phyloP scores from a whole-genome alignment of 2,888 invertebrate species.

The Drosophila austrosaltans region DNA sequence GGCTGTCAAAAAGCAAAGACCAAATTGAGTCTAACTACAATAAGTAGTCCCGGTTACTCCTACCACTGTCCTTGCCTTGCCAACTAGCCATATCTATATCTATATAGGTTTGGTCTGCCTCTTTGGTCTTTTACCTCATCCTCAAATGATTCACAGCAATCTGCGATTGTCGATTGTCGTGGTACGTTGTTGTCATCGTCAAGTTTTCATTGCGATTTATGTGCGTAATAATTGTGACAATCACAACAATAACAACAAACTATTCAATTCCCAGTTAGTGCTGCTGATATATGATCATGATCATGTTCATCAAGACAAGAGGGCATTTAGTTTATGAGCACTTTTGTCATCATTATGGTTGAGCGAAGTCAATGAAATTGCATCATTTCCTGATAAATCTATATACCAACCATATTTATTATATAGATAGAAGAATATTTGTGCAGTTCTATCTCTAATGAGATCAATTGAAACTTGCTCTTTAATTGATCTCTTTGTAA shows the following conservation, averaged over 20 bases:
- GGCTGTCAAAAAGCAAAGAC: constrained; percentile 9
- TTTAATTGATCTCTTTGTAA: not conserved
- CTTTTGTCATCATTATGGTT: constrained; percentile 51
- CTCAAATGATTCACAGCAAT: constrained; percentile 35
- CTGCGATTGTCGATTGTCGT: constrained; percentile 47
- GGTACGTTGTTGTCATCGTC: constrained; percentile 23
- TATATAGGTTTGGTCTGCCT: not conserved
- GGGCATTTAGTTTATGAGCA: constrained; percentile 45
- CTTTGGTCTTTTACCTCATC: constrained; percentile 4
- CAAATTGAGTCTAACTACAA: constrained; percentile 5
- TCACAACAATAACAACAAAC: constrained; percentile 45
- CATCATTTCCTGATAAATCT: constrained; percentile 42
- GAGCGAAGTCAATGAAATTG: constrained; percentile 56
- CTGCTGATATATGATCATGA: constrained; percentile 48
- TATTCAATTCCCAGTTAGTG: constrained; percentile 14
- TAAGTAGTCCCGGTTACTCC: constrained; percentile 41
- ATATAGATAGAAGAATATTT: constrained; percentile 4
- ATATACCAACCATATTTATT: constrained; percentile 7
- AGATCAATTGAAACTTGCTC: constrained; percentile 13
- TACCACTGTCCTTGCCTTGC: constrained; percentile 51
- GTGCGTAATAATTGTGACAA: constrained; percentile 80
- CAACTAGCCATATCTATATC: not conserved
- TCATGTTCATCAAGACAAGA: constrained; percentile 15
- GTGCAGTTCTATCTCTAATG: constrained; percentile 31
- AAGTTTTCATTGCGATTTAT: constrained; percentile 73